A percentile compares a stretch with the other conserved stretches of the same genome.
These are phyloP conservation scores for Ceuthmochares aereus DNA, from an alignment of 2,113 vertebrate genomes.

Conservation along the genomic window DNA sequence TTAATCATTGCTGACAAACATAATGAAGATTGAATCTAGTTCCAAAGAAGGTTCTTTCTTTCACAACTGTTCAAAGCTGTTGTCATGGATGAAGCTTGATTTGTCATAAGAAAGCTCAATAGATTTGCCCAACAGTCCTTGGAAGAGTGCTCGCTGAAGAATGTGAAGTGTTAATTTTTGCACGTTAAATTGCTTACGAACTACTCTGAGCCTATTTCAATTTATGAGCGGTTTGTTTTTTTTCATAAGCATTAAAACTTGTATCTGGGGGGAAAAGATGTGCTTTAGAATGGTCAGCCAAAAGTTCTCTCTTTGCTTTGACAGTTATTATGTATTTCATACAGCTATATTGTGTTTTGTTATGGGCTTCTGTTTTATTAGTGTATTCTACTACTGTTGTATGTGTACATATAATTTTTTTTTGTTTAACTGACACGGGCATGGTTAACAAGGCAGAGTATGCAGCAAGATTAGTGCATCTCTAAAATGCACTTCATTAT, in stretches of 20 bases:
- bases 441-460: neutral
- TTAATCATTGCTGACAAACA: neutral
- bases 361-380: neutral
- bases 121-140: neutral
- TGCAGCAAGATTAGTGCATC: neutral
- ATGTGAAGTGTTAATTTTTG: neutral
- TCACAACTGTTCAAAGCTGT: neutral
- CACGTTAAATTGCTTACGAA: neutral
- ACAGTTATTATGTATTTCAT: neutral
- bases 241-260: neutral
- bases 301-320: neutral
- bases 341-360: neutral
- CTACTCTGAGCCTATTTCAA: neutral
- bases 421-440: neutral
- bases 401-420: neutral
- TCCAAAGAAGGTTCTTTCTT: neutral
- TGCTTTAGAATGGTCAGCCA: neutral
- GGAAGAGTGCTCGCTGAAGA: neutral
- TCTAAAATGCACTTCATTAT: neutral
- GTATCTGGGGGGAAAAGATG: constrained; percentile 17
- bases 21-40: neutral
- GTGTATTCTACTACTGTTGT: neutral
- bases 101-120: neutral
- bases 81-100: neutral
- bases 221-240: neutral